A percentile compares a stretch with the other conserved stretches of the same genome.
Evolutionary conservation across 2,113 vertebrate species (phyloP).

Genomic region (Caranx ignobilis): DNA sequence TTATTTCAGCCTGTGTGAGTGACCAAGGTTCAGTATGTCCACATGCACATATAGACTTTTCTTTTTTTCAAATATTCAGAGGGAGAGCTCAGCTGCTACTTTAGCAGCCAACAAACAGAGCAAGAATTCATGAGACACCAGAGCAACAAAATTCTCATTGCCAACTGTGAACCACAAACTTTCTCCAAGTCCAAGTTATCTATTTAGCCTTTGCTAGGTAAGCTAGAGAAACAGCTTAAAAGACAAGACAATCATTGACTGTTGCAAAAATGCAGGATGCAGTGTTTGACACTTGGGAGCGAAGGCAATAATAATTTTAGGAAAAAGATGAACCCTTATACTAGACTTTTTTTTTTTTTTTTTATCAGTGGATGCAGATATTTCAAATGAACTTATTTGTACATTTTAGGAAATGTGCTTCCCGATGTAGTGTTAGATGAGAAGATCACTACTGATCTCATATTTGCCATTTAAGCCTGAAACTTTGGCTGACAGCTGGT

Average conservation of each 20-base stretch:
- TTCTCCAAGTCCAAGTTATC: neutral
- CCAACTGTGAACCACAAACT: neutral
- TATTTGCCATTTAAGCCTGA: neutral
- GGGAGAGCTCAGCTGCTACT: neutral
- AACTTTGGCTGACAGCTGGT: neutral
- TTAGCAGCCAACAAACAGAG: neutral
- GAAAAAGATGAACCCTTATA: neutral
- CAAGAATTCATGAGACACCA: neutral
- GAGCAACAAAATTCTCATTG: neutral
- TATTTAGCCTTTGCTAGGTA: neutral
- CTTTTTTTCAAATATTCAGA: constrained; percentile 1
- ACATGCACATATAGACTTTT: neutral
- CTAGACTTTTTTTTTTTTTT: constrained; percentile 2
- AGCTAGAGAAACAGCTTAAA: neutral
- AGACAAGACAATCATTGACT: neutral
- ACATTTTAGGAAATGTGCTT: neutral
- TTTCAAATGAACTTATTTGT: neutral
- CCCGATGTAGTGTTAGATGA: neutral
- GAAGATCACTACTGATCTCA: neutral
- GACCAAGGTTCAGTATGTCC: neutral
- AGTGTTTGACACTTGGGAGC: neutral
- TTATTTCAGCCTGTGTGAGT: neutral
- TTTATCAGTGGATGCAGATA: neutral
- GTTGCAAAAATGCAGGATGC: constrained; percentile 13
- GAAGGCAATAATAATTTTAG: neutral